Base-by-base conservation (phyloP, 2,113 vertebrate species). In the Emydura subglobosa region DNA sequence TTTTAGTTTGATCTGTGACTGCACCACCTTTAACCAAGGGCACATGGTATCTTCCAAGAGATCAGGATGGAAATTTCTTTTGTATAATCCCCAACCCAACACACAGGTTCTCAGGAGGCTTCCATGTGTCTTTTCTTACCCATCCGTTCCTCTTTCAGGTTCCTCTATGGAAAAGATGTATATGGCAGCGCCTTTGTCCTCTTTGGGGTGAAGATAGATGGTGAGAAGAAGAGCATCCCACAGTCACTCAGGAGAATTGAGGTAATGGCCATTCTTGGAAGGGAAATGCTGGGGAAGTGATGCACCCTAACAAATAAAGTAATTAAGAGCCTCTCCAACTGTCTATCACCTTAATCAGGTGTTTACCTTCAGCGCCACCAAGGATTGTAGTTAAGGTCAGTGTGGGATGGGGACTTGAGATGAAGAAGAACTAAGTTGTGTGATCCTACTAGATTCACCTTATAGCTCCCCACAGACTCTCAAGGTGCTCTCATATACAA, bases 131-230 rank as follows among this genome's bases (percentile, higher is more conserved):
- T 39, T 74, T n/a, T 44, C 44, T 79, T 54, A 79, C 21, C 57
- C 44, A 44, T 49, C 61, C 27, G 74, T 79, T 34, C 79, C 76
- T 27, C 55, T 39, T 54, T 57, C 55, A 98, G 98, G 49, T 98
- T 98, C 95, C 90, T 98, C 49, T 98, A 98, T 97, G 98, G 97
- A 31, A 42, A 98, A 83, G 85, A 93, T 1, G 97, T 98, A 34
- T 4, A 94, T 6, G 98, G 98, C 13, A 79, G n/a, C 1, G 98
- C 97, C 9, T 98, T 96, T 54, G 97, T 96, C 78, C 96, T 98
- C 34, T 98, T 98, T 97, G 98, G 98, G 2, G 83, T 98, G 34
- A 19, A 96, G 19, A 54, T 24, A 1, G 5, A 91, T 7, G 31
- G 93, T 0, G 5, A 89, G 8, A 98, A 97, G 90, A 97, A n/a